Conservation (phyloP, 2,113 vertebrate species). For the Oriolus oriolus region DNA sequence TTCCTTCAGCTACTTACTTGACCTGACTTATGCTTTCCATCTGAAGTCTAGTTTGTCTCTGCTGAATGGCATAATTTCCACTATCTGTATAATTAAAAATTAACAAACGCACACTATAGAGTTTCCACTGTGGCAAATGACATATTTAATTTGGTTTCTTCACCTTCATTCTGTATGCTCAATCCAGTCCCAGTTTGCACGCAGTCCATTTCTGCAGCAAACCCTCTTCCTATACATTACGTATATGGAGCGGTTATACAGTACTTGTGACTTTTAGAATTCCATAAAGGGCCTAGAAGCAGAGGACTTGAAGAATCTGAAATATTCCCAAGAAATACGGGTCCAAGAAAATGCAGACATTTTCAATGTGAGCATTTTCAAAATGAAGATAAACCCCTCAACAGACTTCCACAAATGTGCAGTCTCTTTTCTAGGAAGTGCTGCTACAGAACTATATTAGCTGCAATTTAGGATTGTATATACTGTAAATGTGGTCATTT, state of each 20-base stretch:
- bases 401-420: neutral
- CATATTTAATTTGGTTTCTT: neutral
- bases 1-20: neutral
- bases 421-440: neutral
- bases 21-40: neutral
- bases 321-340: neutral
- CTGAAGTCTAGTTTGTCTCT: neutral
- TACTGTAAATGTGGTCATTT: constrained; percentile 13
- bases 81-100: neutral
- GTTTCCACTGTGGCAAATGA: neutral
- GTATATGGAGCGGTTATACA: neutral
- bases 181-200: neutral
- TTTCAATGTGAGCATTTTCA: neutral
- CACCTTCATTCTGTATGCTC: neutral
- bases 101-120: neutral
- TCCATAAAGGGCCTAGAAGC: neutral
- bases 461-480: neutral
- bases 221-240: neutral
- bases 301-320: neutral
- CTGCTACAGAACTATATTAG: neutral
- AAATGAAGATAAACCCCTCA: neutral
- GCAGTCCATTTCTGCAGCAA: neutral
- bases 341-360: neutral
- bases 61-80: neutral
- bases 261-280: neutral